Evolutionary conservation across 2,113 vertebrate species (phyloP).

Genomic region (Platycercus adscitus): DNA sequence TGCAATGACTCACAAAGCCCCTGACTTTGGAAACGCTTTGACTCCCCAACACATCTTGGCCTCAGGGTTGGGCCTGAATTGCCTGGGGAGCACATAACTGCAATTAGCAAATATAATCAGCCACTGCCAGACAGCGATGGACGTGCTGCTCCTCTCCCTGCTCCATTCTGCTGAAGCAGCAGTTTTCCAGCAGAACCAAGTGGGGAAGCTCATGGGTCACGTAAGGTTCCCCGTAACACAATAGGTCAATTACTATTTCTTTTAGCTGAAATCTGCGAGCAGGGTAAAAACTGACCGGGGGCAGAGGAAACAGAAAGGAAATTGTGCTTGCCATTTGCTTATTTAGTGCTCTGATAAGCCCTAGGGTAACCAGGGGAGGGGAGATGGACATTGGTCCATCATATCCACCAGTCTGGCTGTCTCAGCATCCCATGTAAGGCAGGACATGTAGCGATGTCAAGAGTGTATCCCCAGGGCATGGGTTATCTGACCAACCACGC

Average conservation of each 20-base stretch:
- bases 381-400: neutral
- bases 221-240: neutral
- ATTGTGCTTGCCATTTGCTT: neutral
- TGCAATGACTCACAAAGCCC: neutral
- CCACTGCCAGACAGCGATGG: too few relatives aligned
- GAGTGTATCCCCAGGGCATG: neutral
- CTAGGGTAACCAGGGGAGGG: neutral
- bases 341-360: neutral
- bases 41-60: neutral
- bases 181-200: neutral
- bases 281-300: neutral
- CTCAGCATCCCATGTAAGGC: neutral
- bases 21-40: neutral
- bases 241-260: neutral
- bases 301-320: neutral
- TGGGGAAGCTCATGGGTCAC: neutral
- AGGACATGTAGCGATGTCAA: neutral
- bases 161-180: neutral
- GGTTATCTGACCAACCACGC: neutral
- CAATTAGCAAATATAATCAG: neutral
- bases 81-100: neutral
- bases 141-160: neutral
- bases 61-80: neutral
- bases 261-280: neutral
- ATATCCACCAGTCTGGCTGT: neutral